phyloP scores from a whole-genome alignment of 2,888 invertebrate genomes.

The Cetonia aurata region DNA sequence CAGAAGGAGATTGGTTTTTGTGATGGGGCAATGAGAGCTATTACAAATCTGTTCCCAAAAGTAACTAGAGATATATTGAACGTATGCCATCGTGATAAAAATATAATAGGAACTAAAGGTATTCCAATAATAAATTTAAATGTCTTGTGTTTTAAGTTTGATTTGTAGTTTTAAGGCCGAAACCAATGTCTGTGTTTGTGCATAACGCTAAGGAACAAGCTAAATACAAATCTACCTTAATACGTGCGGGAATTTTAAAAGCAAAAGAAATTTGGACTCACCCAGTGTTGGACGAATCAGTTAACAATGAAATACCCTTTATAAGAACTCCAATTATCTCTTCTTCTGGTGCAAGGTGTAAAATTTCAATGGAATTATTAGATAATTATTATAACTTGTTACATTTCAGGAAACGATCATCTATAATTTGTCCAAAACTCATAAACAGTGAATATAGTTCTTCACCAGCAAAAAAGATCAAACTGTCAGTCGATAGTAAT shows the following conservation, averaged over 20 bases:
- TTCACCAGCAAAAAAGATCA: conserved; percentile 53
- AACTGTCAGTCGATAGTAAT: conserved; percentile 35
- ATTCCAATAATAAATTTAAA: conserved; percentile 29
- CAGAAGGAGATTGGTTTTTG: conserved; percentile 53
- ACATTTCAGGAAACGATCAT: conserved; percentile 45
- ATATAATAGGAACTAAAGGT: conserved; percentile 58
- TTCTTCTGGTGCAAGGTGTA: conserved; percentile 53
- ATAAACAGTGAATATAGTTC: conserved; percentile 48
- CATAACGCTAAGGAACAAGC: conserved; percentile 63
- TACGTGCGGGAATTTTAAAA: conserved; percentile 67
- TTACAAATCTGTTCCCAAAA: conserved; percentile 58
- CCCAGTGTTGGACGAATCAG: conserved; percentile 59
- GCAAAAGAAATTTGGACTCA: conserved; percentile 68
- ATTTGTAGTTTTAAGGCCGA: conserved; percentile 68
- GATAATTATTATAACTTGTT: background rate
- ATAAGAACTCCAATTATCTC: conserved; percentile 71
- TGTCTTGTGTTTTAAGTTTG: background rate
- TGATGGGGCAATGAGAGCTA: conserved; percentile 57
- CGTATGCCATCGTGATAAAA: conserved; percentile 57
- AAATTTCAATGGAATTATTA: background rate
- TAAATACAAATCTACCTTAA: conserved; percentile 66
- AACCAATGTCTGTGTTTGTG: conserved; percentile 73
- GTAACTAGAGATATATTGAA: conserved; percentile 59
- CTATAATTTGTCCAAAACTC: conserved; percentile 53
- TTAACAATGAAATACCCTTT: conserved; percentile 72